Evolutionary conservation across 2,113 vertebrate species (phyloP).

Genomic region (Columba livia): DNA sequence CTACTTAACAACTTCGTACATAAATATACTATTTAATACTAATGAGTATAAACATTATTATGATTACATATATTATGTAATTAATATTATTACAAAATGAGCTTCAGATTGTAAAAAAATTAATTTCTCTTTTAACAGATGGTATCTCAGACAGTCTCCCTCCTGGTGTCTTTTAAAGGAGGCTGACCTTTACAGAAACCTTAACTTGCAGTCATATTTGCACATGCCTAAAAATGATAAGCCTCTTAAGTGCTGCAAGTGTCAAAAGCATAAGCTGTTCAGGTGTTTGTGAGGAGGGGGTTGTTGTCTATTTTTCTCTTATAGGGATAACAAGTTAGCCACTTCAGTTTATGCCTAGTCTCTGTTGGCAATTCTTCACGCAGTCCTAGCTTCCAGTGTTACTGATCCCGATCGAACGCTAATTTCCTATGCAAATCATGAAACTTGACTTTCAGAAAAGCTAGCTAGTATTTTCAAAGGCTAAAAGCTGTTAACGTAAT

Average conservation of each 20-base stretch:
- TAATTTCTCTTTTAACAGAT: neutral
- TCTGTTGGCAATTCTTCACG: neutral
- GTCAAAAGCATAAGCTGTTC: neutral
- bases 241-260: neutral
- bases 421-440: neutral
- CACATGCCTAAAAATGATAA: neutral
- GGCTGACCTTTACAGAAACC: neutral
- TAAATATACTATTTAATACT: neutral
- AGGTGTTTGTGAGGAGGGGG: neutral
- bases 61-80: neutral
- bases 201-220: neutral
- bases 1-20: neutral
- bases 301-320: neutral
- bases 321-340: neutral
- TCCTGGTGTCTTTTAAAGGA: neutral
- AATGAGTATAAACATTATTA: neutral
- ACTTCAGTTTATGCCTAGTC: neutral
- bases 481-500: neutral
- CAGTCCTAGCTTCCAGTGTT: neutral
- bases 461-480: neutral
- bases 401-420: fast-evolving
- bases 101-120: neutral
- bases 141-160: neutral
- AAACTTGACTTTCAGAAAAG: neutral
- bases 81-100: neutral